Conservation (phyloP, 2,888 invertebrate genomes). For the Campaea margaritaria region DNA sequence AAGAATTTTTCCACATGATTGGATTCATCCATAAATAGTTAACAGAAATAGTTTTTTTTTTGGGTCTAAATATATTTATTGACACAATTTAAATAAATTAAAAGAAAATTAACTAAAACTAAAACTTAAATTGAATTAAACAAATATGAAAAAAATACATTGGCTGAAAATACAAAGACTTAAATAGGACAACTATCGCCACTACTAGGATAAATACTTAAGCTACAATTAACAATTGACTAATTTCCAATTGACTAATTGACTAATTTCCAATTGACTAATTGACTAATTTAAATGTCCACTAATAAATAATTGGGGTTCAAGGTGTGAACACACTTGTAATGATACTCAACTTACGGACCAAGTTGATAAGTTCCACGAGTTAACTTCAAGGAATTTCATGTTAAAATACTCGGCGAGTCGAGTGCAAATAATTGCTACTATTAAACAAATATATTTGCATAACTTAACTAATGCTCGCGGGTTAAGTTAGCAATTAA, state of each 20-base stretch:
- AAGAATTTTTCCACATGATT: background rate
- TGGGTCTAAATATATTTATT: background rate
- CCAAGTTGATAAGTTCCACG: conserved; percentile 6
- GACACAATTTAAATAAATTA: too few species aligned
- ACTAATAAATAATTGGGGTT: background rate
- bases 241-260: too few species aligned
- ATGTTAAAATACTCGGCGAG: conserved; percentile 24
- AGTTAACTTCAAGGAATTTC: conserved; percentile 27
- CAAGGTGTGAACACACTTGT: background rate
- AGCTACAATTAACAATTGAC: background rate
- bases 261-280: too few species aligned
- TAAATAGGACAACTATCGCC: too few species aligned
- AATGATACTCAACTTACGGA: background rate
- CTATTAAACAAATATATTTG: conserved; percentile 49
- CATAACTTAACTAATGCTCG: conserved; percentile 50
- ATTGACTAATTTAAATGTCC: too few species aligned
- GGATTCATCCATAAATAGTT: conserved; percentile 8
- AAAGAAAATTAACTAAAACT: too few species aligned
- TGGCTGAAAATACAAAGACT: too few species aligned
- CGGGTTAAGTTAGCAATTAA: conserved; percentile 43
- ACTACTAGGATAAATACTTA: background rate
- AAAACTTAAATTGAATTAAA: too few species aligned
- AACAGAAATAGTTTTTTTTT: background rate
- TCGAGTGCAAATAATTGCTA: conserved; percentile 53
- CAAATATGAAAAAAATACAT: conserved; percentile 1